These are phyloP conservation scores for Cetonia aurata DNA, from an alignment of 2,888 invertebrate species.

Conservation along the genomic window DNA sequence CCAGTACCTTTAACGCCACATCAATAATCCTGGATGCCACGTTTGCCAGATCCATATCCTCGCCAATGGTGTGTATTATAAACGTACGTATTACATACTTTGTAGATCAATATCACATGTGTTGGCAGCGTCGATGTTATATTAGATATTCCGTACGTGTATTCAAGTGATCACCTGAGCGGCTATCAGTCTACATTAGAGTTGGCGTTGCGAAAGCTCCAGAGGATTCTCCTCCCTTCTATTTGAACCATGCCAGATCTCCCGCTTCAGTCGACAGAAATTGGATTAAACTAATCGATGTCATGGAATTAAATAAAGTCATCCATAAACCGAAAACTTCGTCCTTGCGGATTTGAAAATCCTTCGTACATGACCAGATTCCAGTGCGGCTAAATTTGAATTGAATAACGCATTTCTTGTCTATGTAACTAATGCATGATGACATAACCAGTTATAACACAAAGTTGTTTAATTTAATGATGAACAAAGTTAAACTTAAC, in stretches of 20 bases:
- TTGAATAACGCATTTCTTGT: neutral
- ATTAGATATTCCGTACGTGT: slow-evolving; percentile 49
- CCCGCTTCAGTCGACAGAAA: slow-evolving; percentile 54
- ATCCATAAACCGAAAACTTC: slow-evolving; percentile 52
- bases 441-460: too few species aligned
- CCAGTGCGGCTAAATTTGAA: slow-evolving; percentile 3
- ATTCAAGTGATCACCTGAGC: slow-evolving; percentile 53
- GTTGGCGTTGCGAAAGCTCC: slow-evolving; percentile 49
- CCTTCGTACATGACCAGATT: neutral
- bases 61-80: too few species aligned
- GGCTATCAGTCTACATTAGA: slow-evolving; percentile 54
- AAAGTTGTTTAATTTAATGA: too few species aligned
- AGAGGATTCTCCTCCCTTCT: slow-evolving; percentile 54
- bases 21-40: too few species aligned
- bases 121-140: slow-evolving; percentile 17
- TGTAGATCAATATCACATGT: slow-evolving; percentile 39
- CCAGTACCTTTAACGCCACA: too few species aligned
- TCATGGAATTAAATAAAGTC: slow-evolving; percentile 57
- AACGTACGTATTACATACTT: too few species aligned
- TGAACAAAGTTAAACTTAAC: too few species aligned
- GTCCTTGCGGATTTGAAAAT: slow-evolving; percentile 36
- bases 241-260: slow-evolving; percentile 55
- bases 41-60: too few species aligned
- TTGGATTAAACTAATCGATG: slow-evolving; percentile 61
- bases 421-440: too few species aligned